Base-by-base conservation (phyloP, 2,888 invertebrate genomes). In the Heliconius aoede region DNA sequence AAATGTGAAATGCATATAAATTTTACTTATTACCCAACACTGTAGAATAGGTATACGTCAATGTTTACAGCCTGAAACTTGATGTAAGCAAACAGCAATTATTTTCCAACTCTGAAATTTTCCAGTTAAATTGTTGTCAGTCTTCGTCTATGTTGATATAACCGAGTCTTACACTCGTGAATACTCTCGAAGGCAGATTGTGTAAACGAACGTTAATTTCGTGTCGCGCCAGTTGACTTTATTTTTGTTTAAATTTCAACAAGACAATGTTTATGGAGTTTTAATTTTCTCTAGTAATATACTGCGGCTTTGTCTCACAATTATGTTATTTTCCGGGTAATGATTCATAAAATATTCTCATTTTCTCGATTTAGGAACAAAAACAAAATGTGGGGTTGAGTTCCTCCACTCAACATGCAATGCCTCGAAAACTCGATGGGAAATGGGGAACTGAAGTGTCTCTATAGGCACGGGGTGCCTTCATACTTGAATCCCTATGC, bases 41-140 rank as follows among this genome's bases (percentile, higher is more conserved):
- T 55, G n/a, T 71, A 36, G 15, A 55, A 24, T 28, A 26, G 60
- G 36, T 28, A 55, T n/a, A n/a, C n/a, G 21, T 60, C 21, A 24
- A 40, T 36, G 60, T 60, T 60, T 40, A 72, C 60, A 60, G 40
- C 11, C 40, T 72, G 28, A 60, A 72, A 40, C 72, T 72, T 28
- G 61, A 36, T 36, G 61, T 28, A 72, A 40, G 72, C 69, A 77
- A 75, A 75, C 73, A 79, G n/a, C 73, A 64, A 71, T 77, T 76
- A 79, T 72, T 73, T 75, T 71, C 64, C 72, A 71, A 62, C 51
- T 28, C 73, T 77, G 69, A 79, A 77, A 79, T 77, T 75, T 79
- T 62, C 79, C 40, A 71, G 77, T 67, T 76, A 61, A 79, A 79
- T 67, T 75, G 74, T 71, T 78, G 76, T 71, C 73, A 73, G 79